phyloP scores from a whole-genome alignment of 1,140 invertebrate genomes.

The Diploscapter pachys region DNA sequence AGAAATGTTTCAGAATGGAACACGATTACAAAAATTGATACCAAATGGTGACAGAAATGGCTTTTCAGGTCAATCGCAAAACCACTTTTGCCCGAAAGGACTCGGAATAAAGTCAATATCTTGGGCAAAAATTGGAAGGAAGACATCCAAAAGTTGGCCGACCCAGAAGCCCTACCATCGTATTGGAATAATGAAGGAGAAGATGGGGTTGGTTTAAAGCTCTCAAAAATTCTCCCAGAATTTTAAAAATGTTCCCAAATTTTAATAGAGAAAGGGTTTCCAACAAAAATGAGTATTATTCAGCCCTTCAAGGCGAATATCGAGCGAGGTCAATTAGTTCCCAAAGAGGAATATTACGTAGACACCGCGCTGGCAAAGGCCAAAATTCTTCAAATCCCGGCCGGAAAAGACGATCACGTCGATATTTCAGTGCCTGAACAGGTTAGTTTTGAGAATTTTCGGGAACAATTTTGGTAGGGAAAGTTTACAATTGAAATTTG shows the following conservation, averaged over 20 bases:
- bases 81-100: constrained; percentile 52
- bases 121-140: constrained; percentile 47
- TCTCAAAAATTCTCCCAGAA: too few relatives aligned
- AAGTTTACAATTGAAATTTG: too few relatives aligned
- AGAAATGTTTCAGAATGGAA: constrained; percentile 23
- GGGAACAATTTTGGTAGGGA: too few relatives aligned
- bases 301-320: constrained; percentile 43
- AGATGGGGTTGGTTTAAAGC: constrained; percentile 8
- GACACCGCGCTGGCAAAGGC: constrained; percentile 10
- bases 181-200: constrained; percentile 52
- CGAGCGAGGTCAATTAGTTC: constrained; percentile 42
- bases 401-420: constrained; percentile 44
- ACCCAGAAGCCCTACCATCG: constrained; percentile 42
- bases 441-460: constrained; percentile 1
- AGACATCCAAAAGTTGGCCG: constrained; percentile 50
- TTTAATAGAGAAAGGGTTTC: too few relatives aligned
- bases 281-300: too few relatives aligned
- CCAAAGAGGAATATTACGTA: constrained; percentile 45
- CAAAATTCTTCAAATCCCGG: constrained; percentile 38
- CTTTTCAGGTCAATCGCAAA: constrained; percentile 50
- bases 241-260: too few relatives aligned
- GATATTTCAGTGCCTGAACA: constrained; percentile 37
- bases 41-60: constrained; percentile 9
- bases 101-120: constrained; percentile 56
- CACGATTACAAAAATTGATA: not conserved